Conservation (phyloP, 2,113 vertebrate genomes). For the Phocoena sinus region DNA sequence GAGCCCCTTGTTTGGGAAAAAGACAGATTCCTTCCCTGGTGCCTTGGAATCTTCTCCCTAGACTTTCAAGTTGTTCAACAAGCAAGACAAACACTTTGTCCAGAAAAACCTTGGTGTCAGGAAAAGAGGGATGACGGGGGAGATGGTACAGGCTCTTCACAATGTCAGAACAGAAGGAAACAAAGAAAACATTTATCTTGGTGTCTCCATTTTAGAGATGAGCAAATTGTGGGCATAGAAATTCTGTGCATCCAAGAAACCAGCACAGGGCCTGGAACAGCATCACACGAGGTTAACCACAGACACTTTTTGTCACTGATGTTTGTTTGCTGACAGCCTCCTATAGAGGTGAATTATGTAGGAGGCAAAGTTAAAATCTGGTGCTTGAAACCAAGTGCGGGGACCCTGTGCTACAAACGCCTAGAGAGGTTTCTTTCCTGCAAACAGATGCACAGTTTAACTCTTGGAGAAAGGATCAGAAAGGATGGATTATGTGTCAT, state of each 20-base stretch:
- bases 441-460: background rate
- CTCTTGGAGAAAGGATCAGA: background rate
- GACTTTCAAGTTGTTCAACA: conserved; percentile 43
- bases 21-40: background rate
- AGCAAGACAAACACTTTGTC: conserved; percentile 42
- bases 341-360: background rate
- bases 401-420: too few species aligned
- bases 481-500: background rate
- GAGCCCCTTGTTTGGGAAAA: background rate
- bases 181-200: background rate
- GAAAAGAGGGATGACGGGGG: background rate
- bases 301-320: background rate
- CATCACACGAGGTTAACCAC: too few species aligned
- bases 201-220: background rate
- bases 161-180: background rate
- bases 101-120: conserved; percentile 22
- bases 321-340: background rate
- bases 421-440: background rate
- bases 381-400: rapidly evolving
- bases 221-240: background rate
- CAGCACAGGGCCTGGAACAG: background rate
- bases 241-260: background rate
- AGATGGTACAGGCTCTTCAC: conserved; percentile 57
- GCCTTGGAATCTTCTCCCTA: background rate
- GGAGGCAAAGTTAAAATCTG: background rate